Evolutionary conservation across 2,797 vertebrate species (phyloP).

Genomic region (Parotocinclus haroldoi): DNA sequence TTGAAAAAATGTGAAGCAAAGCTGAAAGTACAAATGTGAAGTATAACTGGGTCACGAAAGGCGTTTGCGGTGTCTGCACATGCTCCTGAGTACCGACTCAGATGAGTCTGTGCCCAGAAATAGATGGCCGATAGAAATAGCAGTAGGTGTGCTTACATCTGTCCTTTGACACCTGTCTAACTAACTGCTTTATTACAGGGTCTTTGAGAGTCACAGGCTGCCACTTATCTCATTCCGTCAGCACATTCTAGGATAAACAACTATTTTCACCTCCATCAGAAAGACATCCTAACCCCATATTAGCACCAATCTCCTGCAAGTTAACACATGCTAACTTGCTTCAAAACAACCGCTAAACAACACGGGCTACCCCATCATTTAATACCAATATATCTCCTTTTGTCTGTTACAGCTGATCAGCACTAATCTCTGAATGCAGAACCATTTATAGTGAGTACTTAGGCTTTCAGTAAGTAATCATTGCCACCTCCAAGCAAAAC

Average conservation of each 20-base stretch:
- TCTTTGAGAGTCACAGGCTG: conserved; percentile 6
- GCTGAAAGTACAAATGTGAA: conserved; percentile 3
- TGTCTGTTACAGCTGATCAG: neutral
- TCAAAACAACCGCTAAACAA: conserved; percentile 2
- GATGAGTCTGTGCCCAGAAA: conserved; percentile 30
- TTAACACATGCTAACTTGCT: conserved; percentile 32
- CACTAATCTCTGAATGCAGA: neutral
- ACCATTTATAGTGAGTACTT: neutral
- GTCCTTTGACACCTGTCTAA: conserved; percentile 47
- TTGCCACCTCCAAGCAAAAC: too few relatives aligned
- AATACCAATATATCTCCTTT: too few relatives aligned
- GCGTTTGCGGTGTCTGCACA: conserved; percentile 27
- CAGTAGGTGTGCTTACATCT: conserved; percentile 43
- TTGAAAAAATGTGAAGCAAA: conserved; percentile 9
- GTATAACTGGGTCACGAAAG: conserved; percentile 23
- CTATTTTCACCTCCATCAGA: conserved; percentile 29
- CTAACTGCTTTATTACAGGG: conserved; percentile 40
- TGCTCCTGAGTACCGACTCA: conserved; percentile 15
- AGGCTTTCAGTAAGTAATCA: too few relatives aligned
- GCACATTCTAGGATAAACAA: conserved; percentile 31
- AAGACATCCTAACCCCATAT: conserved; percentile 26
- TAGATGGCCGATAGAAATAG: conserved; percentile 30
- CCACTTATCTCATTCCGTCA: conserved; percentile 37
- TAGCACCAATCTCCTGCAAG: conserved; percentile 23
- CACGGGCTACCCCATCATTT: neutral